phyloP scores from a whole-genome alignment of 2,888 invertebrate genomes.

The Brachypterus glaber region DNA sequence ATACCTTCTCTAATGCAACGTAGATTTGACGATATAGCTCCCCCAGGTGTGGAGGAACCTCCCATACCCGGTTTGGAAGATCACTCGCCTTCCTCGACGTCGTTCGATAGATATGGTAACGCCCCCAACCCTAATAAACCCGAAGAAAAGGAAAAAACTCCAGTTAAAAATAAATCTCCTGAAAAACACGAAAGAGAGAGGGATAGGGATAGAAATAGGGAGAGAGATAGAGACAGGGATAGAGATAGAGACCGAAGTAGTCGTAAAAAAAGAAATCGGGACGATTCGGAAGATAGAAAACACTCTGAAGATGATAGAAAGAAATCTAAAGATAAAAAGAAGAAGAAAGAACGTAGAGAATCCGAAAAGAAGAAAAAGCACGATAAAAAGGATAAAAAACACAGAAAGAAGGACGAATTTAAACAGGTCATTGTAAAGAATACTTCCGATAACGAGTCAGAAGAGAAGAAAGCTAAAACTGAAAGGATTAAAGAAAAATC shows the following conservation, averaged over 20 bases:
- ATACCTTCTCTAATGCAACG: conserved; percentile 26
- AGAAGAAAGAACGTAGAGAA: conserved; percentile 47
- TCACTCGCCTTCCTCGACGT: conserved; percentile 32
- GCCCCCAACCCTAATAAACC: conserved; percentile 6
- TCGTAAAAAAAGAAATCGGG: conserved; percentile 30
- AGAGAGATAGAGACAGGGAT: conserved; percentile 17
- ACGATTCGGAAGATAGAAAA: conserved; percentile 27
- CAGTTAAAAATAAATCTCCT: conserved; percentile 18
- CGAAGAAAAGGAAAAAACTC: conserved; percentile 16
- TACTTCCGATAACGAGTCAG: conserved; percentile 31
- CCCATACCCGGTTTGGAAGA: conserved; percentile 54
- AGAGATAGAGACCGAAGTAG: conserved; percentile 16
- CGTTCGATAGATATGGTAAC: conserved; percentile 14
- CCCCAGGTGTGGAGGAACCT: conserved; percentile 54
- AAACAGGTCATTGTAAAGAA: conserved; percentile 28
- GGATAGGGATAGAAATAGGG: conserved; percentile 10
- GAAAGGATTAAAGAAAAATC: conserved; percentile 26
- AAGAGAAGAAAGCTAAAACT: conserved; percentile 35
- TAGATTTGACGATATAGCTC: conserved; percentile 47
- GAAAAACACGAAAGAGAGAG: conserved; percentile 13
- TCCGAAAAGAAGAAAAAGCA: conserved; percentile 39
- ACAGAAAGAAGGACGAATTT: conserved; percentile 34
- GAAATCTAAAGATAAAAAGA: conserved; percentile 45
- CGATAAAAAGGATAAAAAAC: conserved; percentile 40
- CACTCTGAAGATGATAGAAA: conserved; percentile 37